Base-by-base conservation (phyloP, 2,113 vertebrate genomes). In the Lota lota region DNA sequence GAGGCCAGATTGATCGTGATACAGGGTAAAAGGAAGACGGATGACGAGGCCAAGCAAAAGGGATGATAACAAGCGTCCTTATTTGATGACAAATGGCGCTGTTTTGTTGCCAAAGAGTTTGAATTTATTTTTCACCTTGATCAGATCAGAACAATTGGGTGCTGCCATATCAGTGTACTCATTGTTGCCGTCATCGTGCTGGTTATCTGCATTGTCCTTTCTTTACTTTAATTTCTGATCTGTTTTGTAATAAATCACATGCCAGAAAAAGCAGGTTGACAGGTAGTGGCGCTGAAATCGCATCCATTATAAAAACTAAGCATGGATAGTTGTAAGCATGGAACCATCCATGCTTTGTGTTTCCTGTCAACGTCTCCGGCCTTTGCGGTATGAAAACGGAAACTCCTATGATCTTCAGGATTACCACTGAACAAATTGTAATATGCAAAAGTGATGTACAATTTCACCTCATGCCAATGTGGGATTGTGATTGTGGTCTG, bases 1-100 rank as follows among this genome's bases (percentile, higher is more conserved):
- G 91, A 93, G 86, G 66, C 83, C 70, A 90, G 92, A 93, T 92
- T 90, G 88, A 89, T 93, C 91, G 89, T 88, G 93, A 92, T 94
- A 90, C 78, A 81, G 73, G 69, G 82, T 79, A 59, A 85, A 73
- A 73, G 40, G 83, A 93, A 94, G 91, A 94, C 79, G 87, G 90
- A 94, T 93, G 92, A 83, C 67, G 78, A 88, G 86, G 89, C 77
- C 10, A 83, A 85, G 91, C 68, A 80, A 83, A 85, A 88, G 75
- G 75, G 78, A 88, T 90, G 90, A 94, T 95, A 92, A 93, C 89
- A 89, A 91, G 90, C 92, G 88, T 90, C 92, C 86, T 85, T 88
- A 76, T 77, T 73, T 70, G 84, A 88, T 95, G 93, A 96, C 92
- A 87, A 94, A 95, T 95, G 90, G 83, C 72, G 71, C 79, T 65